Percentiles rank a stretch among this genome's conserved stretches.
Conservation (phyloP, 1,140 invertebrate genomes). For the Harpegnathos saltator region DNA sequence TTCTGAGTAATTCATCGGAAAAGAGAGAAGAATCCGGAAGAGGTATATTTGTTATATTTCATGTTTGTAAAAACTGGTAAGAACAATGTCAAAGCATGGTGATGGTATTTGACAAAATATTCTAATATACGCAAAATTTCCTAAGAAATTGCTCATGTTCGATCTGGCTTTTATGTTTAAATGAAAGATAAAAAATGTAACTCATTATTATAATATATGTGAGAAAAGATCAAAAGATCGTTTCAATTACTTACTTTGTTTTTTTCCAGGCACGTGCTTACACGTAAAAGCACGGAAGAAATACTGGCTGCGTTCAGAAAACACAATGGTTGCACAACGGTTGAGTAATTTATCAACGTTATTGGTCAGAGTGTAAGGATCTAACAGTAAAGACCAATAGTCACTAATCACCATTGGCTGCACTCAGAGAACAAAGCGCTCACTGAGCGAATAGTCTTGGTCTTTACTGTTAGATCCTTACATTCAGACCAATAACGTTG, state of each 20-base stretch:
- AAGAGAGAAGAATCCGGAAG: no score
- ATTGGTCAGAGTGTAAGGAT: no score
- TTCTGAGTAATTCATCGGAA: not conserved
- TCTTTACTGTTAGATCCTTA: no score
- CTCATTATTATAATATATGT: constrained; percentile 2
- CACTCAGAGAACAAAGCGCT: no score
- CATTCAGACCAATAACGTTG: no score
- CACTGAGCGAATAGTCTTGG: no score
- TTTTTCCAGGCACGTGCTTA: no score
- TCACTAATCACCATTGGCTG: no score
- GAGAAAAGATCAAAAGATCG: not conserved
- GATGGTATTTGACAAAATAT: constrained; percentile 8
- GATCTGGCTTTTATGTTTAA: not conserved
- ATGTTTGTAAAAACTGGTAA: not conserved
- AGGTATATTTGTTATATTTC: not conserved
- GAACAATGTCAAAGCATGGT: not conserved
- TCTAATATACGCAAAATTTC: not conserved
- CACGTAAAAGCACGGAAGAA: not conserved
- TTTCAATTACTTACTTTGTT: not conserved
- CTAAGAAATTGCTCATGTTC: not conserved
- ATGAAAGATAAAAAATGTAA: constrained; percentile 4
- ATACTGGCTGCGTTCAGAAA: no score
- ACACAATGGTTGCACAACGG: no score
- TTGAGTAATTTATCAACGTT: no score
- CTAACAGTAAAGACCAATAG: no score